Evolutionary conservation across 2,113 vertebrate species (phyloP), one percentile per base, ranked within the genome.

Genomic region (Mus pahari): DNA sequence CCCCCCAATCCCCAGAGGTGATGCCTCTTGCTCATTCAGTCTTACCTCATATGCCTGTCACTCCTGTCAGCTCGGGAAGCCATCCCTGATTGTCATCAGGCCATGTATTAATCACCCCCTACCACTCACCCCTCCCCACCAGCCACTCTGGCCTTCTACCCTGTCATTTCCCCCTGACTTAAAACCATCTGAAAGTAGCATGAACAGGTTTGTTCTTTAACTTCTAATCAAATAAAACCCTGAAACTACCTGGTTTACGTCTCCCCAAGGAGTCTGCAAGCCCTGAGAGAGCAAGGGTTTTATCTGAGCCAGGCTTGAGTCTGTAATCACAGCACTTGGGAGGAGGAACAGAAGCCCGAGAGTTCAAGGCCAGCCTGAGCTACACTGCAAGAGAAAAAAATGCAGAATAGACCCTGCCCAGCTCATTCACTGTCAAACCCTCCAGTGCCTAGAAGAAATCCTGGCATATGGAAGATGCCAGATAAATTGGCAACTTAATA

Each of bases 131-230:
- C 26, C 91, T 73, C 75, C 68, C 64, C 74, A 73, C n/a, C 84
- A 78, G 39, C 78, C 53, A 53, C 39, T 66, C 82, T 42, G 62
- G 19, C 24, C 90, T 50, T 16, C 81, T 10, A 94, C 36, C 50
- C 66, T 62, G 36, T 66, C 48, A 92, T 74, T 96, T 86, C 68
- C 58, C 78, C 77, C 82, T 36, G 31, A 22, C 50, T 81, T 86
- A 58, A 92, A 95, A 94, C 82, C 77, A 86, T 20, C 31, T 70
- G 78, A 93, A 89, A 87, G 53, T 83, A 55, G 73, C n/a, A 66
- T 22, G 78, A 31, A 78, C 87, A 2, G 28, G 28, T 86, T 68
- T 86, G 62, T 75, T 68, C 88, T 87, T 55, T 83, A 84, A 64
- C 39, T 89, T 92, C 91, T 64, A 79, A 73, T 66, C 79, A 24